A percentile compares a stretch with the other conserved stretches of the same genome.
phyloP scores from a whole-genome alignment of 2,797 vertebrate species.

The Gephyroberyx darwinii region DNA sequence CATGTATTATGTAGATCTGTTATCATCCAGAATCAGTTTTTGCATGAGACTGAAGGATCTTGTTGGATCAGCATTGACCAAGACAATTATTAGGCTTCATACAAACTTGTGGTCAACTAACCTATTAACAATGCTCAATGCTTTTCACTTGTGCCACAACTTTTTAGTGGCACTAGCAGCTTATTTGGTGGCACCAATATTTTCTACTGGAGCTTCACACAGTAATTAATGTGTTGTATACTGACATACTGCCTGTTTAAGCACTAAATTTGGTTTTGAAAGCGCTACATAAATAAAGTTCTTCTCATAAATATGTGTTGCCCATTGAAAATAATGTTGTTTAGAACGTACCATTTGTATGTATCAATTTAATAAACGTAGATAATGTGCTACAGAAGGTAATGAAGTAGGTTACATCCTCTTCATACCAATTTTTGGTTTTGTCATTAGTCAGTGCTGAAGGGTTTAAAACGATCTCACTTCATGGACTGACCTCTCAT shows the following conservation, averaged over 20 bases:
- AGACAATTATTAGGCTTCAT: background rate
- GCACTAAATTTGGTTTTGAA: too few species aligned
- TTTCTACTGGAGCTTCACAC: constrained; percentile 2
- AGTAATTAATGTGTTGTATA: constrained; percentile 22
- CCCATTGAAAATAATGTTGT: constrained; percentile 17
- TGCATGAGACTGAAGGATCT: background rate
- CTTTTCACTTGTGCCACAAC: background rate
- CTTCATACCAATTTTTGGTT: background rate
- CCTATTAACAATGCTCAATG: too few species aligned
- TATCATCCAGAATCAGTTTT: too few species aligned
- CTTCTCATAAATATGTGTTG: constrained; percentile 13
- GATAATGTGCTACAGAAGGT: constrained; percentile 21
- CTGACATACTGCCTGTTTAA: constrained; percentile 17
- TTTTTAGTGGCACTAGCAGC: constrained; percentile 1
- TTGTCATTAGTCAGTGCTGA: background rate
- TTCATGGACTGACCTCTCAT: too few species aligned
- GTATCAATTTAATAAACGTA: constrained; percentile 22
- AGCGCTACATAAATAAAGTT: too few species aligned
- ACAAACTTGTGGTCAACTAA: background rate
- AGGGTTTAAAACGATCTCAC: background rate
- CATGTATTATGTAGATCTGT: background rate
- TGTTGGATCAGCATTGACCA: background rate
- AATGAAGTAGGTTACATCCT: constrained; percentile 3
- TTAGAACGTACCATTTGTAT: constrained; percentile 17
- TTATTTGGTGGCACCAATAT: background rate